phyloP scores from a whole-genome alignment of 1,140 invertebrate genomes.

The Arion vulgaris region DNA sequence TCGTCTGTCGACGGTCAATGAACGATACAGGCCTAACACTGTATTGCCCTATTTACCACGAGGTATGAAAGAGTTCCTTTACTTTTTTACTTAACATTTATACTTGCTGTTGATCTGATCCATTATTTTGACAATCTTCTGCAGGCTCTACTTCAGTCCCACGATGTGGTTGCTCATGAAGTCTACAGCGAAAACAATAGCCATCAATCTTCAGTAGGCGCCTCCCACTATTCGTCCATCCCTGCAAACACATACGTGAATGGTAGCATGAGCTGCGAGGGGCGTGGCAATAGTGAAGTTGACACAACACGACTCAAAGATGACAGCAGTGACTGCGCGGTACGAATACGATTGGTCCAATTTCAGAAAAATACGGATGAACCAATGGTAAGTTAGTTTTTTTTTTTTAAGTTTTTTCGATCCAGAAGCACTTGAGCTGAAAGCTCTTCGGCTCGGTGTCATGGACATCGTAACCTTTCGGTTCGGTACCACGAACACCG shows the following conservation, averaged over 20 bases:
- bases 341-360: conserved; percentile 95
- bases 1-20: too few relatives aligned
- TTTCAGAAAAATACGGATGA: conserved; percentile 99
- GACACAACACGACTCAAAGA: conserved; percentile 37
- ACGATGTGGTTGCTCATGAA: conserved; percentile 97
- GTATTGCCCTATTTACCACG: too few relatives aligned
- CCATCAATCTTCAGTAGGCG: conserved; percentile 58
- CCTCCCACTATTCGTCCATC: conserved; percentile 58
- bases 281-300: neutral
- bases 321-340: conserved; percentile 81
- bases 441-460: too few relatives aligned
- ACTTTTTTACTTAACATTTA: too few relatives aligned
- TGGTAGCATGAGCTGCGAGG: conserved; percentile 25
- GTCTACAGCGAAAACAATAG: conserved; percentile 93
- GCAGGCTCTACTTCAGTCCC: conserved; percentile 94
- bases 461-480: too few relatives aligned
- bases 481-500: too few relatives aligned
- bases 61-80: too few relatives aligned
- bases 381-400: conserved; percentile 86
- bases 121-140: too few relatives aligned
- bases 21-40: too few relatives aligned
- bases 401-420: too few relatives aligned
- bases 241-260: conserved; percentile 55
- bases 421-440: too few relatives aligned
- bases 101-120: too few relatives aligned